phyloP scores from a whole-genome alignment of 2,888 invertebrate genomes.

The Drosophila vallismaia region DNA sequence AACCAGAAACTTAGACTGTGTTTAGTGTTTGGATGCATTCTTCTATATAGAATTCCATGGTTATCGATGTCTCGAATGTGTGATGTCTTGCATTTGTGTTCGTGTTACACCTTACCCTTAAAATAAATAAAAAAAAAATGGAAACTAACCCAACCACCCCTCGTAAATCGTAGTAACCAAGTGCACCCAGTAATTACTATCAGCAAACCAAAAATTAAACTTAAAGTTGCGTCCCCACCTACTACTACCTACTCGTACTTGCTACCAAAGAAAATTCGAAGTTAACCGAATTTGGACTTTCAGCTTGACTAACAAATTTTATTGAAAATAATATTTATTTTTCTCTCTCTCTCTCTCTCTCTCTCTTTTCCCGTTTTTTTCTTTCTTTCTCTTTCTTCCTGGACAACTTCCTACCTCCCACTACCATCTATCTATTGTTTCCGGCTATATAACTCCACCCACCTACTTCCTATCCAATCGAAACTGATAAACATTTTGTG shows the following conservation, averaged over 20 bases:
- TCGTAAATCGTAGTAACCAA: constrained; percentile 47
- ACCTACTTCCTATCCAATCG: constrained; percentile 28
- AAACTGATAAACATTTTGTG: constrained; percentile 30
- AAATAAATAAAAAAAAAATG: neutral
- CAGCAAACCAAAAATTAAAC: constrained; percentile 43
- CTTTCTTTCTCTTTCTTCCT: constrained; percentile 39
- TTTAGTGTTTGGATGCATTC: constrained; percentile 21
- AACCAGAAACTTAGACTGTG: constrained; percentile 26
- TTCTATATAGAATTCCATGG: neutral
- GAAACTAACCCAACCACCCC: constrained; percentile 5
- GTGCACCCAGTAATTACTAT: constrained; percentile 59
- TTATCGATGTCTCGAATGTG: constrained; percentile 14
- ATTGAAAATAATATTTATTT: constrained; percentile 43
- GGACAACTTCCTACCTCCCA: constrained; percentile 19
- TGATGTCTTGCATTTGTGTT: constrained; percentile 35
- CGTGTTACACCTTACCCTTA: constrained; percentile 16
- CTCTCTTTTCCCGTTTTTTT: constrained; percentile 35
- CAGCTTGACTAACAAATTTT: constrained; percentile 45
- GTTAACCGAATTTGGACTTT: constrained; percentile 41
- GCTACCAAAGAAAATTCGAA: constrained; percentile 31
- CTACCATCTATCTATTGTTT: constrained; percentile 47
- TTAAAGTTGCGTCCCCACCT: constrained; percentile 60
- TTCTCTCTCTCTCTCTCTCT: constrained; percentile 43
- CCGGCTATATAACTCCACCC: constrained; percentile 46
- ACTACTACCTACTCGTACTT: neutral